phyloP scores from a whole-genome alignment of 2,797 vertebrate genomes.

The Kryptolebias ocellatus region DNA sequence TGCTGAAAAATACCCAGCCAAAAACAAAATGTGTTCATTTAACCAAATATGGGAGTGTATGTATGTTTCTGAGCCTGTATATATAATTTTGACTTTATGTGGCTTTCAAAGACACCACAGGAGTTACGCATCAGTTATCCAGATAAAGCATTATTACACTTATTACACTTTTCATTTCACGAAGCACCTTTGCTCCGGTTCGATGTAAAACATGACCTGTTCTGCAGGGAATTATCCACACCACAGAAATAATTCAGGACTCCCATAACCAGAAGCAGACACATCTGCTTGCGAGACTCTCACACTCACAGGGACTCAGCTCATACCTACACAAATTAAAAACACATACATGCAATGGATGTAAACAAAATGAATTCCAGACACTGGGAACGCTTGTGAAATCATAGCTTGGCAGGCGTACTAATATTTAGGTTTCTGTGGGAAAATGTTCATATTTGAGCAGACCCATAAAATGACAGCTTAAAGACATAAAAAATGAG shows the following conservation, averaged over 20 bases:
- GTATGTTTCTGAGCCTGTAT: too few species aligned
- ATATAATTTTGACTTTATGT: too few species aligned
- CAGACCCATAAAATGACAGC: conserved; percentile 7
- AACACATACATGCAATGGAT: conserved; percentile 26
- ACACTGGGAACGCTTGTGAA: conserved; percentile 15
- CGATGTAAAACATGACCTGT: conserved; percentile 63
- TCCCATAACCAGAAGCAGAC: conserved; percentile 70
- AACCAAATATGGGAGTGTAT: too few species aligned
- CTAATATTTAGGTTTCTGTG: background rate
- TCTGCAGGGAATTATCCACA: conserved; percentile 58
- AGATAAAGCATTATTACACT: conserved; percentile 12
- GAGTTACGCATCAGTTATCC: conserved; percentile 3
- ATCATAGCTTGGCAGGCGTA: conserved; percentile 1
- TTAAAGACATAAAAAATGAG: background rate
- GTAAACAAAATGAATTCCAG: conserved; percentile 40
- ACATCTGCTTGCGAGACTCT: conserved; percentile 31
- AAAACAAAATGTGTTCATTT: too few species aligned
- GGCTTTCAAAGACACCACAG: background rate
- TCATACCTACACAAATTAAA: conserved; percentile 21
- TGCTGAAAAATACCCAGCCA: too few species aligned
- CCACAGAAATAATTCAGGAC: conserved; percentile 43
- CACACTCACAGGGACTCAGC: conserved; percentile 28
- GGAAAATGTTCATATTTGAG: conserved; percentile 6
- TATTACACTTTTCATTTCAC: conserved; percentile 5
- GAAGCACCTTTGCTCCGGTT: conserved; percentile 23